These are phyloP conservation scores for Schizaphis graminum DNA, from an alignment of 2,888 invertebrate species.

Conservation along the genomic window DNA sequence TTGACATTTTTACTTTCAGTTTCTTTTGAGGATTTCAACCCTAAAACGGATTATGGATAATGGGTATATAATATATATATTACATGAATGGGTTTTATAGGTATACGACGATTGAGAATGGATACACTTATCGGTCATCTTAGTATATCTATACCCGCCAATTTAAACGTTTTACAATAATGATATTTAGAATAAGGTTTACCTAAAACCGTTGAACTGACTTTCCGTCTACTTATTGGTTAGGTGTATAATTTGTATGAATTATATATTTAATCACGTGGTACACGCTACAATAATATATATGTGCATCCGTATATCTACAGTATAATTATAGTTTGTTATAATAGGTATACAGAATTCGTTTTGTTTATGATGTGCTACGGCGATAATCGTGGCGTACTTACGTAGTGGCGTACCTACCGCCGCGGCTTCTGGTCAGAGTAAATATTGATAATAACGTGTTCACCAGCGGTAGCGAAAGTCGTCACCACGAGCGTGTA, in stretches of 20 bases:
- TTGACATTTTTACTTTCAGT: neutral
- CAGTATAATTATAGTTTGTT: neutral
- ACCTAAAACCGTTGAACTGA: neutral
- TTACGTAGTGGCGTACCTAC: neutral
- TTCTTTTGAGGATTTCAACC: neutral
- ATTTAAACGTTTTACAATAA: neutral
- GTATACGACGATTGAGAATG: neutral
- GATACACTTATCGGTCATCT: neutral
- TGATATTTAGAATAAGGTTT: neutral
- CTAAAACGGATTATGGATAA: neutral
- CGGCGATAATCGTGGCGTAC: neutral
- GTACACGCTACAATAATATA: neutral
- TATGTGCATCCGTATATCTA: neutral
- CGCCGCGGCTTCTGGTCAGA: neutral
- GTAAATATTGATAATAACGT: conserved; percentile 14
- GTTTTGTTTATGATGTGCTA: neutral
- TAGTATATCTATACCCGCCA: neutral
- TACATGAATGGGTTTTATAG: neutral
- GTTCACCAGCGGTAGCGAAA: conserved; percentile 17
- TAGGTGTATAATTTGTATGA: neutral
- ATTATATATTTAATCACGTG: neutral
- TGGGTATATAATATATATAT: too few species aligned
- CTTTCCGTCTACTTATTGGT: neutral
- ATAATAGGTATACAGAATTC: neutral
- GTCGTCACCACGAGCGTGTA: neutral